Percentiles rank a stretch among this genome's conserved stretches.
These are phyloP conservation scores for Erythrolamprus reginae DNA, from an alignment of 2,113 vertebrate genomes.

Conservation along the genomic window DNA sequence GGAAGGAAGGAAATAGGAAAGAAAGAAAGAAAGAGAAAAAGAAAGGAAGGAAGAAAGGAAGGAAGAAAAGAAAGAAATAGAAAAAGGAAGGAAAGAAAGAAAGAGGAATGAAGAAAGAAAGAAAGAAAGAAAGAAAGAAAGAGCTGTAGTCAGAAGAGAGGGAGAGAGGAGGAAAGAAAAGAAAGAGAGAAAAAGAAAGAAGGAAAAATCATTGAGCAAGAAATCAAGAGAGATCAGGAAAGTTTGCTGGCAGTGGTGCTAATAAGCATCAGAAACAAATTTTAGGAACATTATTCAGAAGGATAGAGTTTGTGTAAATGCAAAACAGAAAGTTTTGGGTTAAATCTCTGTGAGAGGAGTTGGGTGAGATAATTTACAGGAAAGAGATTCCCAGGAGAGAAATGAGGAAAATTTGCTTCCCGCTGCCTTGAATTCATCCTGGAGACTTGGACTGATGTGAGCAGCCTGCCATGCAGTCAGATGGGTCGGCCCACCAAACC, in stretches of 20 bases:
- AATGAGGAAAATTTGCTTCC: background rate
- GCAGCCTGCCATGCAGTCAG: background rate
- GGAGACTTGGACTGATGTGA: background rate
- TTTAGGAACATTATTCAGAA: background rate
- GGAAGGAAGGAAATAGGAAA: no score
- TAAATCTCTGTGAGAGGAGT: background rate
- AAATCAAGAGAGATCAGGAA: background rate
- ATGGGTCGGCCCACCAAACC: background rate
- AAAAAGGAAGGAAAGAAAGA: no score
- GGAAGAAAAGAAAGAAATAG: fast-evolving
- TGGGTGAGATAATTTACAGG: background rate
- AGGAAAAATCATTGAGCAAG: background rate
- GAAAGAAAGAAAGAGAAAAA: no score
- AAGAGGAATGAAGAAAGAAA: no score
- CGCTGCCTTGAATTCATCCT: background rate
- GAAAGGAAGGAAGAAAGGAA: no score
- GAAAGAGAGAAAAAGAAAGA: no score
- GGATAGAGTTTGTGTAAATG: background rate
- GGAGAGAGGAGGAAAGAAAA: no score
- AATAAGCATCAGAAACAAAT: background rate
- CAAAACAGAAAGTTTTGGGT: background rate
- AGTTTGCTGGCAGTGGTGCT: background rate
- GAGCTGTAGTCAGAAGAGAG: no score
- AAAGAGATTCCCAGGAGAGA: background rate
- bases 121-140: no score